Evolutionary conservation across 2,888 invertebrate species (phyloP), one percentile per base, ranked within the genome.

Genomic region (Drosophila nr. perissopoda): DNA sequence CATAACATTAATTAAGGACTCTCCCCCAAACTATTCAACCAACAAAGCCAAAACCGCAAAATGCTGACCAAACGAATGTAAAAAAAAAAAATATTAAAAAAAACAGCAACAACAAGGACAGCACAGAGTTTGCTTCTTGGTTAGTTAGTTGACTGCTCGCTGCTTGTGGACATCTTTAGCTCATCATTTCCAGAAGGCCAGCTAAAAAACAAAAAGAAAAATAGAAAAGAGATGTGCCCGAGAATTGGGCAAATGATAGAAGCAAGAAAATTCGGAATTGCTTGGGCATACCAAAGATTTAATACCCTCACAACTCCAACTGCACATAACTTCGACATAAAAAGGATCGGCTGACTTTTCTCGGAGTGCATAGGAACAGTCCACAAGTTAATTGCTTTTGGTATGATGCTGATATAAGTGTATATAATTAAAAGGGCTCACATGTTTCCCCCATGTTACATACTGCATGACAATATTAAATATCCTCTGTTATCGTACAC

Each of bases 1-100:
- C 86, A 84, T 81, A 83, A 83, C 86, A 82, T 83, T 83, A 84
- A 84, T 86, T 84, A 84, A 61, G 79, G 76, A 70, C 73, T 63
- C 73, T 65, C 71, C 81, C 83, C 73, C 82, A 70, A 79, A 76
- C 76, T 68, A 72, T 81, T 82, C 80, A 64, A 72, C 79, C 82
- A 81, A 80, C 82, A 83, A 82, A 79, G 76, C 71, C 69, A 70
- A 65, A 63, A 59, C 53, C 72, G 36, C 66, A 73, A 78, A 79
- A 71, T 74, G 69, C 67, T 72, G 67, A 74, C 76, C 81, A 72
- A 76, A 74, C 64, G 67, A 70, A 65, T 62, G 59, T 46, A 72
- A 70, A 74, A 63, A 56, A 40, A 64, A 65, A 51, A 34, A 59
- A 58, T 56, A 60, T 42, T 40, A 57, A 40, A 56, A 65, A 49